These are phyloP conservation scores for Petrophora chlorosata DNA, from an alignment of 2,888 invertebrate genomes.

Conservation along the genomic window DNA sequence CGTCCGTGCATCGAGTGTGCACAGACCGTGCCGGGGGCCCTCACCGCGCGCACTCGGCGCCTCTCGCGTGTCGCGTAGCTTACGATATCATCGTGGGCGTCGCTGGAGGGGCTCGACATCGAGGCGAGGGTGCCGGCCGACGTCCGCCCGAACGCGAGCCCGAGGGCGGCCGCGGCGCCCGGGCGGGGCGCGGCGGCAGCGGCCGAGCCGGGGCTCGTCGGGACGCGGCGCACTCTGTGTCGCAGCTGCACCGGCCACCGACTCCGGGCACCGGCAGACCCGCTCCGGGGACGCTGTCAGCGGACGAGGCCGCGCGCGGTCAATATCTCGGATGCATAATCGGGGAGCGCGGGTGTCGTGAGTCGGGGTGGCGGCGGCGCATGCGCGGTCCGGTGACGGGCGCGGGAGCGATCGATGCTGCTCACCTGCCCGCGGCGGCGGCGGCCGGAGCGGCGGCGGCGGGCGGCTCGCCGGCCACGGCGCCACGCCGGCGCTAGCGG, in stretches of 20 bases:
- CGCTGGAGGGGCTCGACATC: constrained; percentile 31
- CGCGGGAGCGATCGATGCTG: constrained; percentile 13
- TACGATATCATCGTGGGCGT: constrained; percentile 32
- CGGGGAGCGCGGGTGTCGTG: constrained; percentile 25
- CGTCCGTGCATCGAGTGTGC: too few species aligned
- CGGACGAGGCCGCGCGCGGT: constrained; percentile 31
- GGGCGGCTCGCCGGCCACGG: constrained; percentile 52
- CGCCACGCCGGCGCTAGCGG: constrained; percentile 60
- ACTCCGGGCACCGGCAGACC: constrained; percentile 19
- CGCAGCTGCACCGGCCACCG: constrained; percentile 52
- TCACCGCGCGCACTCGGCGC: too few species aligned
- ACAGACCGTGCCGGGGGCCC: too few species aligned
- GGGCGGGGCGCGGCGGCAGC: constrained; percentile 57
- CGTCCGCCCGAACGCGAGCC: constrained; percentile 58
- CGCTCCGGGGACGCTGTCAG: neutral
- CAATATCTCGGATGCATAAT: constrained; percentile 24
- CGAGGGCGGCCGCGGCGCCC: constrained; percentile 64
- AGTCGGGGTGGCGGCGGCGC: constrained; percentile 36
- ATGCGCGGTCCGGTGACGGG: constrained; percentile 28
- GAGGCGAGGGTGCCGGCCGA: constrained; percentile 34
- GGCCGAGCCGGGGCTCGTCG: constrained; percentile 58
- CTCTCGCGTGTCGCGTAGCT: constrained; percentile 16
- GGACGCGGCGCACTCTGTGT: too few species aligned
- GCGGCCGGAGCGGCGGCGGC: constrained; percentile 45
- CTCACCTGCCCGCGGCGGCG: constrained; percentile 29